Percentiles rank a stretch among this genome's conserved stretches.
phyloP scores from a whole-genome alignment of 1,140 invertebrate species.

The Sinonovacula constricta region DNA sequence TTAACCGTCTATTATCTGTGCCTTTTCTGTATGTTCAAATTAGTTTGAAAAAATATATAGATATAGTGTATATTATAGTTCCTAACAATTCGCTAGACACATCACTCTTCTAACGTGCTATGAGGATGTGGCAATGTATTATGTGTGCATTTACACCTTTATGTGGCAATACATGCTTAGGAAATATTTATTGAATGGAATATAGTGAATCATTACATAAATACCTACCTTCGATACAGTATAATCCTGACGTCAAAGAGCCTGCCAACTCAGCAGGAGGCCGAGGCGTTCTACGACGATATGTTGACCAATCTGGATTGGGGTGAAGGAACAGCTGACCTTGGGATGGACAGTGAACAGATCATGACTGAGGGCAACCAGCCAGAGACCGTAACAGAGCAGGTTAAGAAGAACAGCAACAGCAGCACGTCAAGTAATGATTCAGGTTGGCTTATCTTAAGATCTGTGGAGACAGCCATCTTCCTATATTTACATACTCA shows the following conservation, averaged over 20 bases:
- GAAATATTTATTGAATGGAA: background rate
- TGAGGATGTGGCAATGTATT: too few relatives aligned
- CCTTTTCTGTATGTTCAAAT: too few relatives aligned
- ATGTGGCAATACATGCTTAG: background rate
- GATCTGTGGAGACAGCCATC: background rate
- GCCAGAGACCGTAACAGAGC: background rate
- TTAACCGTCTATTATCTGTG: too few relatives aligned
- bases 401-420: conserved; percentile 12
- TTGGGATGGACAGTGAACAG: background rate
- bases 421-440: conserved; percentile 57
- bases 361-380: conserved; percentile 1
- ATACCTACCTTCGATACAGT: background rate
- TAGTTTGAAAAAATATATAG: too few relatives aligned
- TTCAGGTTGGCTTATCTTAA: conserved; percentile 58
- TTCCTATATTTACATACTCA: background rate
- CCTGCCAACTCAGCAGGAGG: conserved; percentile 32
- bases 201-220: background rate
- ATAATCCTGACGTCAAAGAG: background rate
- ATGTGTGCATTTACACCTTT: too few relatives aligned
- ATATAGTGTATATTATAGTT: too few relatives aligned
- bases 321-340: background rate
- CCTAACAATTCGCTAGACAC: too few relatives aligned
- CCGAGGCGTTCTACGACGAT: conserved; percentile 59
- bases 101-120: too few relatives aligned
- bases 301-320: conserved; percentile 25